phyloP scores from a whole-genome alignment of 2,888 invertebrate genomes.

The Saturnia pavonia region DNA sequence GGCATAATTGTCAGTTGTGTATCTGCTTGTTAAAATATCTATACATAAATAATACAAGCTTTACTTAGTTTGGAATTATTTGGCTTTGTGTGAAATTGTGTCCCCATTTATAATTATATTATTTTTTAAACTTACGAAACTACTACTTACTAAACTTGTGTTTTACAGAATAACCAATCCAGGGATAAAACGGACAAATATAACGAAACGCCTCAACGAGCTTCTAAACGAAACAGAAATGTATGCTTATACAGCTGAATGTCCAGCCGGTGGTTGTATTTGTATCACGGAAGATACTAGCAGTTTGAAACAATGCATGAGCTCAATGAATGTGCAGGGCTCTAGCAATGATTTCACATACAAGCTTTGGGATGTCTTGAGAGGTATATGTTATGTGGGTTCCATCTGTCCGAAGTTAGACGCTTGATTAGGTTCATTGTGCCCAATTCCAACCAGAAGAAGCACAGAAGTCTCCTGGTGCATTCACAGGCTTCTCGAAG shows the following conservation, averaged over 20 bases:
- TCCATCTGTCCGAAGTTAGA: background rate
- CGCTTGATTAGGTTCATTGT: too few relatives aligned
- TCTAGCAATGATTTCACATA: conserved; percentile 78
- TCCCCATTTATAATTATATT: background rate
- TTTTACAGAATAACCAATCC: conserved; percentile 50
- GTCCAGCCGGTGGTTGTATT: conserved; percentile 66
- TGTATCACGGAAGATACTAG: conserved; percentile 69
- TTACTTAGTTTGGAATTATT: too few relatives aligned
- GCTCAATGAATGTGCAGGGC: conserved; percentile 51
- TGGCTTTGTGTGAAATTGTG: too few relatives aligned
- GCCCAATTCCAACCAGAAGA: too few relatives aligned
- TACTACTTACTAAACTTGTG: background rate
- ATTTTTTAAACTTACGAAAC: background rate
- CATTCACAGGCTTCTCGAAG: too few relatives aligned
- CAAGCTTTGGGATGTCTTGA: conserved; percentile 74
- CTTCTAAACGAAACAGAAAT: conserved; percentile 70
- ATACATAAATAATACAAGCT: too few relatives aligned
- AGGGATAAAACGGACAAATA: conserved; percentile 54
- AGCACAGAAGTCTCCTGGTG: too few relatives aligned
- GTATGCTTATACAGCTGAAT: conserved; percentile 71
- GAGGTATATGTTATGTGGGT: too few relatives aligned
- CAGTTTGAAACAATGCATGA: conserved; percentile 59
- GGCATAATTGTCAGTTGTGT: too few relatives aligned
- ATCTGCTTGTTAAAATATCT: too few relatives aligned
- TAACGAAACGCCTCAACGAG: conserved; percentile 56